Base-by-base conservation (phyloP, 2,797 vertebrate species). In the Darevskia mixta region DNA sequence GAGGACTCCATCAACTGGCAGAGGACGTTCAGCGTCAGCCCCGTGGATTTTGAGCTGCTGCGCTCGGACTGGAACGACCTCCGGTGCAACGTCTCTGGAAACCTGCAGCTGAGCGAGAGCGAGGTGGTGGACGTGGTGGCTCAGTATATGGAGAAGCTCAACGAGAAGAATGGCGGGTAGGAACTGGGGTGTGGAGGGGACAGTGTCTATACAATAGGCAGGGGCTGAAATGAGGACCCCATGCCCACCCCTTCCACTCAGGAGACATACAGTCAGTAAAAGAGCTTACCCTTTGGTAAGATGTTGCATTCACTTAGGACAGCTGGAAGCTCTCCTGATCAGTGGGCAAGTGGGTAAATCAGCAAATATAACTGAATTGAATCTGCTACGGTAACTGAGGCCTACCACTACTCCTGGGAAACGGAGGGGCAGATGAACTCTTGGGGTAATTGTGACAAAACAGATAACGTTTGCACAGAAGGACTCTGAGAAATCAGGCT, bases 31-130 rank as follows among this genome's bases (percentile, higher is more conserved):
- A 99, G 99, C 0, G 98, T 99, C 88, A 98, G 98, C 88, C 97
- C 98, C 0, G 97, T 99, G 97, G 99, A 99, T 96, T 99, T 99
- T 1, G 99, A 99, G 95, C 97, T 98, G 81, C 96, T 99, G 95
- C 98, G 99, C 89, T 99, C 99, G 0, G 99, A 99, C 96, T 99
- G 98, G 99, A 99, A 99, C 0, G 99, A 99, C 95, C 97, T 99
- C 81, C 98, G 98, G 93, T 99, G 99, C 96, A 99, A 99, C 0
- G 98, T 99, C 87, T 99, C 98, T 0, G 99, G 99, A 8, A 99
- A 99, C 96, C 97, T 99, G 81, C 99, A 99, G 97, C 98, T 99
- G 94, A 95, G 97, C 0, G 99, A 99, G 96, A 97, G 98, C 0
- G 99, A 99, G 95, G 99, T 99, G 4, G 98, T 99, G 89, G 99